These are phyloP conservation scores for Musca vetustissima DNA, from an alignment of 1,140 invertebrate genomes.

Conservation along the genomic window DNA sequence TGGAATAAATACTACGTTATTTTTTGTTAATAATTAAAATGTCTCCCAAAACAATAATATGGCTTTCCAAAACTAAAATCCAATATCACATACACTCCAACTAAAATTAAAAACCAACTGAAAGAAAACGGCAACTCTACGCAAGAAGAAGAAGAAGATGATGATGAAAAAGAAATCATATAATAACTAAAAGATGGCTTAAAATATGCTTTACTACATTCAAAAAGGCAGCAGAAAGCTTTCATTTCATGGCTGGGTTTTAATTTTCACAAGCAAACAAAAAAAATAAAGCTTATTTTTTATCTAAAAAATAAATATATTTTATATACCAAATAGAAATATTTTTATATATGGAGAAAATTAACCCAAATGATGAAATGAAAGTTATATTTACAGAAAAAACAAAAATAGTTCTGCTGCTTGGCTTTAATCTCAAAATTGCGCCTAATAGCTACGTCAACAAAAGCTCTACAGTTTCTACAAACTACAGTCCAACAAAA, in stretches of 20 bases:
- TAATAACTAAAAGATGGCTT: constrained; percentile 53
- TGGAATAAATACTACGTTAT: background rate
- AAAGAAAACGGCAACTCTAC: constrained; percentile 30
- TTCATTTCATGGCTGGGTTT: constrained; percentile 41
- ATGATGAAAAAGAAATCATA: constrained; percentile 23
- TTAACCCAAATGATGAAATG: constrained; percentile 38
- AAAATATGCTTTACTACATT: constrained; percentile 57
- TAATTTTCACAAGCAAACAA: background rate
- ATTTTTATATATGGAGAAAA: too few relatives aligned
- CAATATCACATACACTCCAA: too few relatives aligned
- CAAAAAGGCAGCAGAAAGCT: constrained; percentile 43
- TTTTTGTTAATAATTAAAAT: too few relatives aligned
- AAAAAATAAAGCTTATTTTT: background rate
- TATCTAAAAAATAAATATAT: too few relatives aligned
- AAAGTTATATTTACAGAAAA: constrained; percentile 39
- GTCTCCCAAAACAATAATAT: background rate
- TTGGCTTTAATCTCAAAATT: constrained; percentile 19
- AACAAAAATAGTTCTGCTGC: constrained; percentile 33
- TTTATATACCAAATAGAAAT: too few relatives aligned
- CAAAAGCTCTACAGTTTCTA: constrained; percentile 5
- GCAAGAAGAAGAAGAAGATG: constrained; percentile 27
- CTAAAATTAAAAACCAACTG: background rate
- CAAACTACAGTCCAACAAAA: constrained; percentile 8
- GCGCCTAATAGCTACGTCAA: constrained; percentile 19
- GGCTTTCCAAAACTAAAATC: too few relatives aligned